Conservation (phyloP, 2,888 invertebrate genomes). For the Petrolisthes cinctipes region DNA sequence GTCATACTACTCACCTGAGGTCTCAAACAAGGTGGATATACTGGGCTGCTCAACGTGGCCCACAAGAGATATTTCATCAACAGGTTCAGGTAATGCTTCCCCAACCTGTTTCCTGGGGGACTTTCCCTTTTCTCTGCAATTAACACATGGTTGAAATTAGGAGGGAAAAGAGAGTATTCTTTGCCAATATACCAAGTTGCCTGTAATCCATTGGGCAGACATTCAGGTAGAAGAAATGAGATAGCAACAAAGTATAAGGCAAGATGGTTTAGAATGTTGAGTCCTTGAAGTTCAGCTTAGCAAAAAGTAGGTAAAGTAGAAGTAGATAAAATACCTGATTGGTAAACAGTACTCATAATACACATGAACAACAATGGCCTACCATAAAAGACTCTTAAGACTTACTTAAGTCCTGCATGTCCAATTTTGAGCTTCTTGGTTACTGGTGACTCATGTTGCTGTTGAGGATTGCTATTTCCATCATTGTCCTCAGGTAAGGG, state of each 20-base stretch:
- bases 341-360: neutral
- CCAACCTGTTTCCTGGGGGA: conserved; percentile 63
- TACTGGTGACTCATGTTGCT: conserved; percentile 28
- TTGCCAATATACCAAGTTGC: too few species aligned
- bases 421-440: conserved; percentile 52
- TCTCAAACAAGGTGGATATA: conserved; percentile 37
- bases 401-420: conserved; percentile 50
- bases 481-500: conserved; percentile 22
- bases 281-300: too few species aligned
- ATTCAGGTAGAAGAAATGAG: too few species aligned
- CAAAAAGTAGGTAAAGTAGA: too few species aligned
- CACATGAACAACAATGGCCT: too few species aligned
- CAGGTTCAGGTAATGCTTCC: conserved; percentile 73
- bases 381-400: too few species aligned
- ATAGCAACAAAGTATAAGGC: too few species aligned
- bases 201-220: too few species aligned
- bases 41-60: conserved; percentile 81
- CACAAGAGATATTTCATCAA: conserved; percentile 88
- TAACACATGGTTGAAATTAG: too few species aligned
- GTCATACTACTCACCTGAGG: conserved; percentile 69
- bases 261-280: too few species aligned
- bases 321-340: neutral
- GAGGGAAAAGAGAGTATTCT: too few species aligned
- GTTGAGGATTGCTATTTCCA: neutral
- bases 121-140: conserved; percentile 58